Base-by-base conservation (phyloP, 2,797 vertebrate species). In the Orientallactaga sibirica region DNA sequence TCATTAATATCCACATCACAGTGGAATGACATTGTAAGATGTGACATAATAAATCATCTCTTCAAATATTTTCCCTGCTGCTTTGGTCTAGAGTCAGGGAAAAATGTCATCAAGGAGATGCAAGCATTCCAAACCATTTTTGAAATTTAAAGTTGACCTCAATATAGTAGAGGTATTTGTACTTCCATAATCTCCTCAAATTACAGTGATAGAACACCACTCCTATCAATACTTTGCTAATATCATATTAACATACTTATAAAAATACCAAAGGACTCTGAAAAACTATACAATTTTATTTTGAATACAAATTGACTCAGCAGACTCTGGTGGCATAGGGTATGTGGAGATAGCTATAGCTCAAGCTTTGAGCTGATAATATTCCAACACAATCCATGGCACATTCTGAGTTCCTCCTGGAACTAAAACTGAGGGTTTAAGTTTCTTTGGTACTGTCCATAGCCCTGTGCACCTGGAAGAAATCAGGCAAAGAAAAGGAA, bases 181-280 rank as follows among this genome's bases (percentile, higher is more conserved):
- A 87, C 2, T 24, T 86, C 92, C 27, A 86, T 95, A 95, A 90
- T 94, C n/a, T 88, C 89, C 20, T 90, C 75, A 93, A 90, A 77
- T 85, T 91, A 79, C 88, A 90, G 7, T 58, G 43, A 68, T 66
- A 52, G 0, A 25, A 58, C 88, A 25, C 18, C 62, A 55, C 67
- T 92, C 84, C 79, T 7, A 80, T 9, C 88, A 81, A 58, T 62
- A 79, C n/a, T 83, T 84, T 83, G 66, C 52, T 87, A 19, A 68
- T 80, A 79, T 66, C 43, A 43, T 86, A 81, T 43, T 86, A 77
- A 93, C 37, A 64, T 29, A n/a, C 1, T 92, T 83, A 73, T n/a
- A 74, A 11, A 95, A 87, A 90, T 67, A 94, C 88, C 71, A 85
- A 91, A 88, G 29, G 3, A 7, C 25, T 84, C 29, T 86, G 37